Conservation (phyloP, 2,113 vertebrate genomes). For the Okapia johnstoni region DNA sequence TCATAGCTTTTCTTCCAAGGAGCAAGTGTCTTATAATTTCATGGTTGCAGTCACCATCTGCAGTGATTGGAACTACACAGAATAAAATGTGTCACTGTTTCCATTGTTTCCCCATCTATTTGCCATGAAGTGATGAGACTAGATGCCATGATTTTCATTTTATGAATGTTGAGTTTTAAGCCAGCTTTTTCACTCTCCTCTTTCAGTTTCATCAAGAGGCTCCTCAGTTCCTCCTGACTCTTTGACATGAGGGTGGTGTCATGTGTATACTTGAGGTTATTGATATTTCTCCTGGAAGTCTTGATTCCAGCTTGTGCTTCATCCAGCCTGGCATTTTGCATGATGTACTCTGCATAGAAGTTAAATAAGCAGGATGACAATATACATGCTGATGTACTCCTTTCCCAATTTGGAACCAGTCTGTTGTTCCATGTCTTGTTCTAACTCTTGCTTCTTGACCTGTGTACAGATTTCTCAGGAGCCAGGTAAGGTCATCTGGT, state of each 20-base stretch:
- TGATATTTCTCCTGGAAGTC: neutral
- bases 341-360: neutral
- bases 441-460: neutral
- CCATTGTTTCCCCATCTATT: neutral
- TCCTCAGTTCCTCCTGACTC: neutral
- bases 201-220: neutral
- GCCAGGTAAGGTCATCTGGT: neutral
- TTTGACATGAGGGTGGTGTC: neutral
- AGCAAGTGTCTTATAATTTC: neutral
- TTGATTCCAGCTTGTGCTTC: neutral
- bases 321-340: neutral
- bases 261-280: neutral
- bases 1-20: neutral
- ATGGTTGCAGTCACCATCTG: neutral
- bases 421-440: neutral
- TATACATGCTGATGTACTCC: neutral
- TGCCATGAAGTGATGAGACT: neutral
- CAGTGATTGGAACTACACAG: neutral
- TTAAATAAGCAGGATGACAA: neutral
- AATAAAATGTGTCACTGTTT: neutral
- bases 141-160: neutral
- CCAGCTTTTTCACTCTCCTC: neutral
- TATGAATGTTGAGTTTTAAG: neutral
- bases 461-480: neutral
- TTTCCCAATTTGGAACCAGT: neutral